These are phyloP conservation scores for Acanthurus leucopareius DNA, from an alignment of 2,797 vertebrate genomes.

Conservation along the genomic window DNA sequence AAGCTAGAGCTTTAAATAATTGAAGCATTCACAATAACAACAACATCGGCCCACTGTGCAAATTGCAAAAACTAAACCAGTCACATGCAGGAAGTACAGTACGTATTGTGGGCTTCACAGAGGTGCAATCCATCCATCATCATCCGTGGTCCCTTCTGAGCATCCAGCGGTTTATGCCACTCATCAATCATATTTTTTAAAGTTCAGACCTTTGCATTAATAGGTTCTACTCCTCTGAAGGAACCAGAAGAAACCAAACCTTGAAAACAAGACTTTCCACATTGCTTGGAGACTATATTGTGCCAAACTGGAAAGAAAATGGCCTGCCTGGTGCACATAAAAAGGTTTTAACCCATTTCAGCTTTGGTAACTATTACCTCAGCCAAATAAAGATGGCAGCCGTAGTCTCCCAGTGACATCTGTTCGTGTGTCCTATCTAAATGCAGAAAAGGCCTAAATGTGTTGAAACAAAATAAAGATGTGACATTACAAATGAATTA, in stretches of 20 bases:
- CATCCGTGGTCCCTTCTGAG: background rate
- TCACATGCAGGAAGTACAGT: background rate
- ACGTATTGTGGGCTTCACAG: background rate
- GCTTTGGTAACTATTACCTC: background rate
- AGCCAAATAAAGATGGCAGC: slow-evolving; percentile 10
- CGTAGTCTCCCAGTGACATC: background rate
- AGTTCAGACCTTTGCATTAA: background rate
- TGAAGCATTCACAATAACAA: background rate
- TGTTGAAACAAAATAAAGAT: background rate
- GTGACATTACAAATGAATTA: background rate
- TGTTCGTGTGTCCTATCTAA: background rate
- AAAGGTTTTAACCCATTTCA: background rate
- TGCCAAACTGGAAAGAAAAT: background rate
- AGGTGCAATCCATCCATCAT: background rate
- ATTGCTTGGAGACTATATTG: background rate
- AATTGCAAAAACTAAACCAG: background rate
- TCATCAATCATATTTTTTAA: slow-evolving; percentile 9
- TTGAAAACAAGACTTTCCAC: slow-evolving; percentile 11
- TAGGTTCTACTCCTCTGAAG: background rate
- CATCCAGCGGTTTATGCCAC: background rate
- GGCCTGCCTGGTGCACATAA: background rate
- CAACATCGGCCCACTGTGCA: background rate
- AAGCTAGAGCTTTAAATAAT: background rate
- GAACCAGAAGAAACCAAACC: background rate
- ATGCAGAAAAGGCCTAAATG: background rate